Evolutionary conservation across 2,888 invertebrate genomes (phyloP).

Genomic region (Iphiclides podalirius): DNA sequence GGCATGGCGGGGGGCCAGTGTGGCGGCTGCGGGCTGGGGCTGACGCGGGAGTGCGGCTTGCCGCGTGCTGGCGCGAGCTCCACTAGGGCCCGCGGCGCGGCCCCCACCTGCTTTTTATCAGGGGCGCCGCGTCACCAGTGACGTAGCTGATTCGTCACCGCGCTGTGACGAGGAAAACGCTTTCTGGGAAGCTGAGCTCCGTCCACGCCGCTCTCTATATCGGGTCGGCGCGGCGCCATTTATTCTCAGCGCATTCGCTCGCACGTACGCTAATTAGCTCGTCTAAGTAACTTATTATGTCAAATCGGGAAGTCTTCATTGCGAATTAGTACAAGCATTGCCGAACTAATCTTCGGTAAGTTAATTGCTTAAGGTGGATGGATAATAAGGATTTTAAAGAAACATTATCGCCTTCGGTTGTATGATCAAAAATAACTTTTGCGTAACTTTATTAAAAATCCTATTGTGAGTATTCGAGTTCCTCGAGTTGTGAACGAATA

Average conservation of each 20-base stretch:
- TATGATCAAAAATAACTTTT: too few relatives aligned
- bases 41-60: conserved; percentile 29
- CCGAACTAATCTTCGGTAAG: too few relatives aligned
- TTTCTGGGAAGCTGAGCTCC: conserved; percentile 65
- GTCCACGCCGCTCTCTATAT: conserved; percentile 21
- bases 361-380: too few relatives aligned
- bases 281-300: too few relatives aligned
- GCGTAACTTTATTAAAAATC: too few relatives aligned
- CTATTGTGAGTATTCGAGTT: too few relatives aligned
- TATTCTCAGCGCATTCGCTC: neutral
- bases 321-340: too few relatives aligned
- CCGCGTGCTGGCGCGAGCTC: conserved; percentile 21
- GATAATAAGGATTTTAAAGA: too few relatives aligned
- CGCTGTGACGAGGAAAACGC: conserved; percentile 70
- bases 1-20: conserved; percentile 72
- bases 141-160: conserved; percentile 63
- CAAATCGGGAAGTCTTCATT: too few relatives aligned
- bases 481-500: too few relatives aligned
- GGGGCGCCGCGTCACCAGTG: conserved; percentile 58
- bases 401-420: too few relatives aligned
- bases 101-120: conserved; percentile 52
- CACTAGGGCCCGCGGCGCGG: conserved; percentile 63
- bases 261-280: neutral
- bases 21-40: conserved; percentile 26
- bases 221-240: neutral